A percentile compares a stretch with the other conserved stretches of the same genome.
phyloP scores from a whole-genome alignment of 1,140 invertebrate species.

The Eulimnadia texana region DNA sequence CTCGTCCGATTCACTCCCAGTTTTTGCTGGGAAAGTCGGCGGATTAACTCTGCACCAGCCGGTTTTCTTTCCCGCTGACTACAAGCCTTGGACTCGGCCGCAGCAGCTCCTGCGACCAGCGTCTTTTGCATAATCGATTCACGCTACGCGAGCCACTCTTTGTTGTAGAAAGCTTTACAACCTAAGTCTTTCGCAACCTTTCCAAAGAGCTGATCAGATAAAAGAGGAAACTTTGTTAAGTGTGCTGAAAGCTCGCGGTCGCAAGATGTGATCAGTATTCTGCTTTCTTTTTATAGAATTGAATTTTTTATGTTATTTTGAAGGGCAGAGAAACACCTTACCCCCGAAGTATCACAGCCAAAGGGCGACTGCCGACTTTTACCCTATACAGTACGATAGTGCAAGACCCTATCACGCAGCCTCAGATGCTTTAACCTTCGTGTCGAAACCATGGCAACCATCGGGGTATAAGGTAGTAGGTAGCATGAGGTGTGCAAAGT shows the following conservation, averaged over 20 bases:
- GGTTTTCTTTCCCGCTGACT: neutral
- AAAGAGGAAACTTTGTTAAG: too few relatives aligned
- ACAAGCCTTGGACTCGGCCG: neutral
- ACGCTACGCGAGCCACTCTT: too few relatives aligned
- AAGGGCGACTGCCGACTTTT: neutral
- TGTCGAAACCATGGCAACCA: neutral
- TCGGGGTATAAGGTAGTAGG: neutral
- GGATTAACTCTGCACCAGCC: slow-evolving; percentile 12
- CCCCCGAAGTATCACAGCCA: too few relatives aligned
- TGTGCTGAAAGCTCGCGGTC: too few relatives aligned
- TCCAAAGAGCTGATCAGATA: neutral
- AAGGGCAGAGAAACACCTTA: too few relatives aligned
- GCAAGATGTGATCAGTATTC: too few relatives aligned
- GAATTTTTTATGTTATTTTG: too few relatives aligned
- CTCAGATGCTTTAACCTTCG: neutral
- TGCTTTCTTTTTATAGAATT: too few relatives aligned
- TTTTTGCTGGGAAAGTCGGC: slow-evolving; percentile 8
- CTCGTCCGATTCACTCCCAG: neutral
- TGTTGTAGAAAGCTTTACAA: neutral
- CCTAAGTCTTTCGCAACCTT: neutral
- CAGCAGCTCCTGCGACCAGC: neutral
- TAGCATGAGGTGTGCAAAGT: neutral
- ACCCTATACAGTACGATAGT: neutral
- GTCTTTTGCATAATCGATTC: neutral
- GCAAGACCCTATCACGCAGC: neutral